A percentile compares a stretch with the other conserved stretches of the same genome.
Conservation (phyloP, 2,113 vertebrate genomes). For the Noturus placidus region DNA sequence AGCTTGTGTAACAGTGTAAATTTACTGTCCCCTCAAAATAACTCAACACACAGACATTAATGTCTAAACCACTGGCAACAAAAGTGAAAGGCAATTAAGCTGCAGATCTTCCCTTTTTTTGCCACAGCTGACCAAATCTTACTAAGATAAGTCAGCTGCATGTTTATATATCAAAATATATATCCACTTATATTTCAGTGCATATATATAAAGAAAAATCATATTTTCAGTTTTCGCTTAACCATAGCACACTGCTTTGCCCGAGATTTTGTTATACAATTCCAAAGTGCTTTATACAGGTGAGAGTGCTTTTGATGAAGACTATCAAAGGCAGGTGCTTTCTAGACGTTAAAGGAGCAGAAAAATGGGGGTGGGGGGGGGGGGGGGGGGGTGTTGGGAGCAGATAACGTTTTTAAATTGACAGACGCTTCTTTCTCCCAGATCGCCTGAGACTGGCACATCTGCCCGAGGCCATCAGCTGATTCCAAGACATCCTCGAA, state of each 20-base stretch:
- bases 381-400: not conserved
- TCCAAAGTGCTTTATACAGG: slow-evolving; percentile 14
- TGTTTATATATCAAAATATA: not conserved
- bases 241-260: not conserved
- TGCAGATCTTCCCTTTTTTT: not conserved
- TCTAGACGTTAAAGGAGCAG: slow-evolving; percentile 29
- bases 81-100: slow-evolving; percentile 13
- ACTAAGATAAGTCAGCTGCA: not conserved
- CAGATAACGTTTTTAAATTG: slow-evolving; percentile 45
- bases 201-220: not conserved
- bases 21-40: no score
- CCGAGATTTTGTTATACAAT: not conserved
- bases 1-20: no score
- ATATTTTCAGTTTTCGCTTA: not conserved
- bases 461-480: slow-evolving; percentile 32
- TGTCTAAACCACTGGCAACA: no score
- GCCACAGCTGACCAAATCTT: not conserved
- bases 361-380: not conserved
- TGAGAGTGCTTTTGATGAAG: slow-evolving; percentile 15
- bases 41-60: no score
- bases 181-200: not conserved
- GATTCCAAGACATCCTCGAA: slow-evolving; percentile 32
- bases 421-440: slow-evolving; percentile 24
- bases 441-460: slow-evolving; percentile 23
- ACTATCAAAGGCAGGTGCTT: slow-evolving; percentile 23